Evolutionary conservation across 2,113 vertebrate genomes (phyloP), one percentile per base, ranked within the genome.

Genomic region (Pontoporia blainvillei): DNA sequence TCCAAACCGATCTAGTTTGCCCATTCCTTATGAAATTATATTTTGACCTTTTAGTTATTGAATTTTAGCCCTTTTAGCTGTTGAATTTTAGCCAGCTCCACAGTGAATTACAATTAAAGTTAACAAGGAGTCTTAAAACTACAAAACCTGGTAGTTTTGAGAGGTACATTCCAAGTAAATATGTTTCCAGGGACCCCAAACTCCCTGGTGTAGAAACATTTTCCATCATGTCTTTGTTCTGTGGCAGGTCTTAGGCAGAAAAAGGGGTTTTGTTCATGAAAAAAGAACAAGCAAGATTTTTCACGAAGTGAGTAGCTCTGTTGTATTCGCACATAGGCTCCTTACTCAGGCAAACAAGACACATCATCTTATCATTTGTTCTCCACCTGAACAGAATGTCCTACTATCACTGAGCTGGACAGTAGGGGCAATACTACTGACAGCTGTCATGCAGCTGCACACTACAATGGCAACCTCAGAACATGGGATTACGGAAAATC

Each of bases 41-140:
- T 82, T 95, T 57, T 95, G 75, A 97, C 79, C 52, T 93, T 88
- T 93, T 57, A 64, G 67, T 54, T 86, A 95, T 73, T 95, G 21
- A 91, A 67, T 71, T 85, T 96, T 82, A 92, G 31, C 8, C 85
- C 57, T 94, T 83, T 95, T 67, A 92, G 89, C 76, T 76, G 18
- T 36, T 96, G 89, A 88, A 39, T 44, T 41, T 61, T 66, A 69
- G 81, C 89, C 95, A 95, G 41, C 8, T 89, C 41, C 59, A 69
- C 31, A 79, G 18, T 23, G 79, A 93, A 69, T 71, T 41, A 36
- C 36, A 91, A 71, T 86, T 91, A 94, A 89, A 86, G 83, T 90
- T 81, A 92, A 79, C 57, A 44, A 27, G 57, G 17, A 86, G 44
- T 44, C 61, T 90, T 92, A 75, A 73, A 91, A 86, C 75, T 57